Evolutionary conservation across 2,888 invertebrate genomes (phyloP).

Genomic region (Polyommatus icarus): DNA sequence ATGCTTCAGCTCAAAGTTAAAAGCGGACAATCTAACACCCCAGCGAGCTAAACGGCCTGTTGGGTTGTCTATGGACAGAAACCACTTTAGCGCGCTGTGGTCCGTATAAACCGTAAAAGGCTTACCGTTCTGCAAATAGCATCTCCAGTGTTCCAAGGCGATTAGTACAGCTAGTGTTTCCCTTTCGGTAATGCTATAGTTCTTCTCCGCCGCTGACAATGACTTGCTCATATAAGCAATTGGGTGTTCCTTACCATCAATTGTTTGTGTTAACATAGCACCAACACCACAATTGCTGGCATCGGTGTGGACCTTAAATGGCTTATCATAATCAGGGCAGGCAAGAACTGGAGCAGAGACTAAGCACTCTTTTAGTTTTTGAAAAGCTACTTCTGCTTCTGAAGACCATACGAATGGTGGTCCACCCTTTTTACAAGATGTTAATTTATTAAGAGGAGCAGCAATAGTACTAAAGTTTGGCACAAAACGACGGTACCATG

Average conservation of each 20-base stretch:
- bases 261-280: no score
- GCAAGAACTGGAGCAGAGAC: no score
- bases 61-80: constrained; percentile 42
- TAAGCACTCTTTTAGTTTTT: no score
- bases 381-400: no score
- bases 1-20: constrained; percentile 43
- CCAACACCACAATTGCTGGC: no score
- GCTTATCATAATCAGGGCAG: no score
- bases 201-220: constrained; percentile 37
- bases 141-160: constrained; percentile 46
- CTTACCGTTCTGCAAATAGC: constrained; percentile 44
- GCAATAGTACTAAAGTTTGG: no score
- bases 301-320: no score
- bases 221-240: constrained; percentile 41
- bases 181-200: constrained; percentile 46
- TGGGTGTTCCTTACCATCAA: constrained; percentile 23
- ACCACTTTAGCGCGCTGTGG: constrained; percentile 44
- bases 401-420: no score
- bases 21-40: constrained; percentile 42
- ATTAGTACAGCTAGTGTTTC: constrained; percentile 44
- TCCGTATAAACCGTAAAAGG: constrained; percentile 43
- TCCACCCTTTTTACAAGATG: no score
- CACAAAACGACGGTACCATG: no score
- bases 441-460: no score
- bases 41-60: constrained; percentile 44